Base-by-base conservation (phyloP, 2,113 vertebrate genomes). In the Peucedramus taeniatus region DNA sequence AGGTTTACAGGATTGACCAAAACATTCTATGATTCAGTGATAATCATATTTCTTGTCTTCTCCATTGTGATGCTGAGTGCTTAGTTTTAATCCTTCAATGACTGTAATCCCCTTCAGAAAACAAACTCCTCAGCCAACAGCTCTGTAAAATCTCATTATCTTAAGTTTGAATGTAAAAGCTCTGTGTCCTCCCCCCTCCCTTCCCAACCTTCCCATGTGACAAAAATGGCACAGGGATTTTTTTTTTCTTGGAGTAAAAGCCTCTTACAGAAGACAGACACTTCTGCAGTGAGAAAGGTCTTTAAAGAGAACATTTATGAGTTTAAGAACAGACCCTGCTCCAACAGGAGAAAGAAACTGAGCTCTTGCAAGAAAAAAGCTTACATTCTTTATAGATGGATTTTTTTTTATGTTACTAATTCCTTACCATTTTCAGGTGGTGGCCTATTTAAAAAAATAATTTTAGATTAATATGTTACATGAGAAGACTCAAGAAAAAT, bases 301-400 rank as follows among this genome's bases (percentile, higher is more conserved):
- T 70, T 95, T 87, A 95, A 84, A 86, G 40, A 63, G 80, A 82
- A 54, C 13, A 40, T 96, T 97, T 89, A 85, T 59, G 83, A 88
- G 44, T 70, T 88, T 76, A 70, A 89, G 56, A 96, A 64, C 83
- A 97, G 92, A 94, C 37, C 35, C 37, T 69, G n/a, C 30, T 53
- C 24, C 42, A 57, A 26, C 13, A 35, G 45, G 89, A 91, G 69
- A 87, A 23, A 89, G 70, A 96, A 94, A 72, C 22, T 27, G 71
- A 94, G 51, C 61, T 91, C 74, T 68, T 83, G 63, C 92, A 61
- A 93, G 84, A 95, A 92, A 75, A 89, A 16, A 87, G 65, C 8
- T 84, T 88, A 33, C 20, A 57, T 85, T 92, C 68, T 91, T 77
- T 63, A 31, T 60, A 78, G 69, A 92, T 69, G 45, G 39, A 53